Conservation (phyloP, 2,888 invertebrate species). For the Torymus auratus region DNA sequence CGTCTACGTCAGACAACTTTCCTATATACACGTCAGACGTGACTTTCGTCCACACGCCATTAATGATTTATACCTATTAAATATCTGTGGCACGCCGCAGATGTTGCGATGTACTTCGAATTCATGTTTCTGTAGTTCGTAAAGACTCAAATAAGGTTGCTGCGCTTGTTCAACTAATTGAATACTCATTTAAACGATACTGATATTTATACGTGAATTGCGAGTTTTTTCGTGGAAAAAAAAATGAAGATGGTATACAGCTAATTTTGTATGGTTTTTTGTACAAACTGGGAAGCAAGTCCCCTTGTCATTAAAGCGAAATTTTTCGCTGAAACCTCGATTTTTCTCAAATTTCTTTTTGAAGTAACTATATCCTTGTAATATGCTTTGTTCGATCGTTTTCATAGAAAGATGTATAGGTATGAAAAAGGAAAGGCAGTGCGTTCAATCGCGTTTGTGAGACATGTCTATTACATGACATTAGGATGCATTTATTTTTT, state of each 20-base stretch:
- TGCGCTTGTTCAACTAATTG: conserved; percentile 48
- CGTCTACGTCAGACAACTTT: conserved; percentile 41
- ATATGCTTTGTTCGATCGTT: neutral
- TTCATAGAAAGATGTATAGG: neutral
- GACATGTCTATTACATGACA: conserved; percentile 66
- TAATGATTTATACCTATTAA: conserved; percentile 24
- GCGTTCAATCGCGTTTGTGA: conserved; percentile 46
- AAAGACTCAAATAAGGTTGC: conserved; percentile 50
- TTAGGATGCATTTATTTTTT: conserved; percentile 72
- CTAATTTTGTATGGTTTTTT: conserved; percentile 46
- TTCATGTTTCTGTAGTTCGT: conserved; percentile 45
- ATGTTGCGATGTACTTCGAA: conserved; percentile 39
- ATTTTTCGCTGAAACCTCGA: conserved; percentile 3
- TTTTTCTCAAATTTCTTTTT: conserved; percentile 22
- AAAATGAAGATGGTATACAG: conserved; percentile 58
- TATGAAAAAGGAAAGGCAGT: conserved; percentile 14
- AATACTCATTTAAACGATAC: conserved; percentile 46
- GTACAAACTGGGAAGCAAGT: conserved; percentile 31
- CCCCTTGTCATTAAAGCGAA: neutral
- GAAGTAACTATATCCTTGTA: conserved; percentile 3
- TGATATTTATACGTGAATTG: conserved; percentile 31
- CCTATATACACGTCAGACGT: neutral
- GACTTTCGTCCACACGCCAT: conserved; percentile 3
- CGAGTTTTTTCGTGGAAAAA: conserved; percentile 47
- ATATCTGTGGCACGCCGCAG: conserved; percentile 13